Evolutionary conservation across 2,888 invertebrate genomes (phyloP).

Genomic region (Meta bourneti): DNA sequence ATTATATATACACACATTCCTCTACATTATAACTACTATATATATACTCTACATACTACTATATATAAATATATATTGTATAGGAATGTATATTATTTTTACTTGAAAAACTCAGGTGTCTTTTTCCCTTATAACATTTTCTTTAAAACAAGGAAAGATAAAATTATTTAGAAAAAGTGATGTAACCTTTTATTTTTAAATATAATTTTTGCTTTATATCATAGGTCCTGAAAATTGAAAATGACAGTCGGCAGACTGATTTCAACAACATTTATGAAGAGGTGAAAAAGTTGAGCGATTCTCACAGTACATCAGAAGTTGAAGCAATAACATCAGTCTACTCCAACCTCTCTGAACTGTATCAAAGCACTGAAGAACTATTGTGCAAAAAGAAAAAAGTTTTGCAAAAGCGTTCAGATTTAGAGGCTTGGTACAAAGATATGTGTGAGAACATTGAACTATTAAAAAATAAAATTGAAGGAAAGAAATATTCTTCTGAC

Average conservation of each 20-base stretch:
- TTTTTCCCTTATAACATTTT: too few species aligned
- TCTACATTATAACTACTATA: too few species aligned
- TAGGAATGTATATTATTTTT: too few species aligned
- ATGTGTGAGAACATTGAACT: constrained; percentile 70
- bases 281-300: constrained; percentile 87
- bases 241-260: constrained; percentile 83
- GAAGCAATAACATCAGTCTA: constrained; percentile 88
- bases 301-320: constrained; percentile 88
- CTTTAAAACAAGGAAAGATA: too few species aligned
- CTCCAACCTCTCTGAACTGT: constrained; percentile 88
- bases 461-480: constrained; percentile 65
- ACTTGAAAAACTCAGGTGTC: too few species aligned
- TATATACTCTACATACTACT: too few species aligned
- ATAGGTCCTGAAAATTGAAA: constrained; percentile 71
- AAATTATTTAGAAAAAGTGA: too few species aligned
- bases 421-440: constrained; percentile 73
- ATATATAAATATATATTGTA: too few species aligned
- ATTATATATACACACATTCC: too few species aligned
- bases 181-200: too few species aligned
- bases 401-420: constrained; percentile 79
- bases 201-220: background rate
- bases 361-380: constrained; percentile 83
- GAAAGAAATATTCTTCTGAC: constrained; percentile 79
- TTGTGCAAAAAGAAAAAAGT: constrained; percentile 79
- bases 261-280: constrained; percentile 90